These are phyloP conservation scores for Andricus curvator DNA, from an alignment of 2,888 invertebrate species.

Conservation along the genomic window DNA sequence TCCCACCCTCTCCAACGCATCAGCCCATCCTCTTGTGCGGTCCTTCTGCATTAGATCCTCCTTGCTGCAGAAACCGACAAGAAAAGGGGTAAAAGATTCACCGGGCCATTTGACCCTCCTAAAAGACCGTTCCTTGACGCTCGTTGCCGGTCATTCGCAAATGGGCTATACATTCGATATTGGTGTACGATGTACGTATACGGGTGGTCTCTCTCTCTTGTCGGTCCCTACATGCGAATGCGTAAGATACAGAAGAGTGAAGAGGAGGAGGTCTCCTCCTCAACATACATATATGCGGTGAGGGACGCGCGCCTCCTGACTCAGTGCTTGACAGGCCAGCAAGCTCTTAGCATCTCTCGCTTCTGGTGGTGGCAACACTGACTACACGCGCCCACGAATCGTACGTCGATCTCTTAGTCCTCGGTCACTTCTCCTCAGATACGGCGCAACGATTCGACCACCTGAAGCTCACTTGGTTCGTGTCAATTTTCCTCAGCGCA, in stretches of 20 bases:
- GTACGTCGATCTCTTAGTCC: slow-evolving; percentile 42
- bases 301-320: slow-evolving; percentile 76
- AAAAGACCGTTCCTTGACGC: slow-evolving; percentile 44
- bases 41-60: slow-evolving; percentile 17
- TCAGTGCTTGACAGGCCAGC: slow-evolving; percentile 77
- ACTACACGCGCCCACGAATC: slow-evolving; percentile 51
- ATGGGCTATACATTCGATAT: slow-evolving; percentile 40
- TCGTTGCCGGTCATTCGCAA: slow-evolving; percentile 45
- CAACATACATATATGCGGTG: slow-evolving; percentile 74
- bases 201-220: slow-evolving; percentile 57
- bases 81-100: slow-evolving; percentile 37
- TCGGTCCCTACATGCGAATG: slow-evolving; percentile 64
- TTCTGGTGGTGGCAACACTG: slow-evolving; percentile 58
- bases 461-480: slow-evolving; percentile 30
- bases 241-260: slow-evolving; percentile 69
- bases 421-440: slow-evolving; percentile 40
- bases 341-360: slow-evolving; percentile 75
- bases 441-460: slow-evolving; percentile 40
- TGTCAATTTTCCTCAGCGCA: background rate
- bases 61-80: slow-evolving; percentile 13
- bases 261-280: slow-evolving; percentile 71
- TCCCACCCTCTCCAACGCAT: background rate
- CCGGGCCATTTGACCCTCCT: slow-evolving; percentile 30
- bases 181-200: slow-evolving; percentile 58
- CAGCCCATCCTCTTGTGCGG: background rate